Evolutionary conservation across 2,797 vertebrate species (phyloP), one percentile per base, ranked within the genome.

Genomic region (Garrulus glandarius): DNA sequence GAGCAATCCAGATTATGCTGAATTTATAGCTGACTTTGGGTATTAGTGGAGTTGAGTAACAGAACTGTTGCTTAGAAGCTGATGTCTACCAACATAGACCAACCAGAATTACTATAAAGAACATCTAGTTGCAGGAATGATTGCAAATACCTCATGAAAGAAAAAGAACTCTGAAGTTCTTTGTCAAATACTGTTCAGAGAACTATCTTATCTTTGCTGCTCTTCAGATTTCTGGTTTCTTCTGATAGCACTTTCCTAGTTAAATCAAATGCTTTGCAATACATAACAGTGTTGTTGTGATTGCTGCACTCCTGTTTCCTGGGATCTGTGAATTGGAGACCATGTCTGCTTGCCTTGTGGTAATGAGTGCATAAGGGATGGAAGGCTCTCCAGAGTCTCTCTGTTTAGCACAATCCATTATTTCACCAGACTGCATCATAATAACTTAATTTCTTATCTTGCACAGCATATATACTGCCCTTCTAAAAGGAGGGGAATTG

Each of bases 231-330:
- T n/a, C 65, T 87, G 17, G 5, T 74, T 87, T 86, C 64, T 95
- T 93, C 64, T 92, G 91, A 67, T 78, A 92, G 63, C 17, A 5
- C 57, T 92, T 90, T 43, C 30, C 50, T 77, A 63, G 15, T 88
- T 93, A 93, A 95, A 94, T 91, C 68, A 87, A 80, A 94, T 39
- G 61, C 69, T 97, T 95, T 82, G 63, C 23, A 72, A 30, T 86
- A 69, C 67, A 13, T 59, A 84, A 55, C 52, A 34, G 7, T 26
- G 16, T 87, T 93, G 39, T 74, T 37, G 18, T 72, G 72, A 71
- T 65, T 15, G 46, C 53, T 84, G 79, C 13, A 4, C 14, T 84
- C 79, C 21, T 59, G 39, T 94, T 97, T 76, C 53, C 43, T 63
- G 75, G 80, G 69, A 65, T 84, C 75, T n/a, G 0, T 67, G 89